Conservation (phyloP, 2,888 invertebrate genomes). For the Dermolepida albohirtum region DNA sequence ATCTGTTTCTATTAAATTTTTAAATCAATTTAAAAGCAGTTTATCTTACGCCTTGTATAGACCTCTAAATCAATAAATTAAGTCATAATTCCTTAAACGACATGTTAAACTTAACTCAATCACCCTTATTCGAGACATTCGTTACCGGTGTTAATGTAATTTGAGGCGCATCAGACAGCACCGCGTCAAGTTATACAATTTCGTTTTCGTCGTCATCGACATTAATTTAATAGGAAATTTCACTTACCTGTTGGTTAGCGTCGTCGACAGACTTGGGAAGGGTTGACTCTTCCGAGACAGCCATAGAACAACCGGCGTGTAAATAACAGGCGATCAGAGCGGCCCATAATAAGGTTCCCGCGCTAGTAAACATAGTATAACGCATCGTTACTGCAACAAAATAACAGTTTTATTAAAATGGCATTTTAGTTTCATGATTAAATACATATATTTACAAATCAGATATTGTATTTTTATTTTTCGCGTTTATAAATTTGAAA, state of each 20-base stretch:
- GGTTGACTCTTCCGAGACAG: constrained; percentile 52
- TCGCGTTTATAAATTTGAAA: too few species aligned
- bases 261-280: constrained; percentile 54
- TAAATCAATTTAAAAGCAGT: not conserved
- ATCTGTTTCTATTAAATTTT: too few species aligned
- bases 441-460: too few species aligned
- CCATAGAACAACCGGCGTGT: constrained; percentile 51
- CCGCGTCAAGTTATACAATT: not conserved
- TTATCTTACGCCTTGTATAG: not conserved
- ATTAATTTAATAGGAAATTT: constrained; percentile 23
- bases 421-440: too few species aligned
- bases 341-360: constrained; percentile 56
- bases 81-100: constrained; percentile 1
- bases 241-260: constrained; percentile 55
- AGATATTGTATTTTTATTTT: too few species aligned
- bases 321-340: constrained; percentile 55
- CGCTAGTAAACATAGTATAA: constrained; percentile 52
- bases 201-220: not conserved
- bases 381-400: constrained; percentile 59
- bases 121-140: constrained; percentile 2
- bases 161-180: not conserved
- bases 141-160: constrained; percentile 9
- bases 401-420: not conserved
- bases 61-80: constrained; percentile 19
- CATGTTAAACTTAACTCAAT: constrained; percentile 27